A percentile compares a stretch with the other conserved stretches of the same genome.
Conservation (phyloP, 1,140 invertebrate genomes). For the Nautilus pompilius region DNA sequence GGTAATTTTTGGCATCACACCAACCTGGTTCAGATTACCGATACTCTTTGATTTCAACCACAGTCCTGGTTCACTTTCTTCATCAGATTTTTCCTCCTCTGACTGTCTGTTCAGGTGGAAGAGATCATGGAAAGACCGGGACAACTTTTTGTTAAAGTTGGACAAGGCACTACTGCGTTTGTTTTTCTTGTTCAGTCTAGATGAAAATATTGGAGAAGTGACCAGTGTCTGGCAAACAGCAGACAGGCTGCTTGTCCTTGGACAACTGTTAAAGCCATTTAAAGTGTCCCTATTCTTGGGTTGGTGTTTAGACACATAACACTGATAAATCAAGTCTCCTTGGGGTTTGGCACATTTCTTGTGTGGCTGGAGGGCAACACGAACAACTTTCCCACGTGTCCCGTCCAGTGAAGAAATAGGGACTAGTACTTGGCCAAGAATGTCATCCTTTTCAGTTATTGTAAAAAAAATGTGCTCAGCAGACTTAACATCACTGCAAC, state of each 20-base stretch:
- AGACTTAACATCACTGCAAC: too few relatives aligned
- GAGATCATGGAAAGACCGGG: slow-evolving; percentile 44
- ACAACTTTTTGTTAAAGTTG: slow-evolving; percentile 44
- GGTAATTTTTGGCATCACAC: slow-evolving; percentile 34
- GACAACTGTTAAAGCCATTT: neutral
- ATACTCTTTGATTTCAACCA: slow-evolving; percentile 27
- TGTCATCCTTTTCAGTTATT: slow-evolving; percentile 49
- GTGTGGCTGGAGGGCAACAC: slow-evolving; percentile 35
- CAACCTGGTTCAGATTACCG: slow-evolving; percentile 23
- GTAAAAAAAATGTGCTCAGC: slow-evolving; percentile 45
- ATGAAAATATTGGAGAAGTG: neutral
- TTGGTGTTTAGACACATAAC: slow-evolving; percentile 40
- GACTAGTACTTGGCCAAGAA: slow-evolving; percentile 44
- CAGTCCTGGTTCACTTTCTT: slow-evolving; percentile 18
- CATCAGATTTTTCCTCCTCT: slow-evolving; percentile 16
- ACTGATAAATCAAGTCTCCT: slow-evolving; percentile 46
- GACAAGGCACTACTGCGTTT: slow-evolving; percentile 22
- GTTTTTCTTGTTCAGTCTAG: neutral
- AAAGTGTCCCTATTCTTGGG: slow-evolving; percentile 10
- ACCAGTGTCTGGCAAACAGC: neutral
- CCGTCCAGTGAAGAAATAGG: slow-evolving; percentile 33
- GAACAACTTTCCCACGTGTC: slow-evolving; percentile 28
- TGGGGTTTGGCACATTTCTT: slow-evolving; percentile 44
- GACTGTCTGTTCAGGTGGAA: slow-evolving; percentile 32
- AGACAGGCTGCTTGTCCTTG: neutral